Base-by-base conservation (phyloP, 2,797 vertebrate species). In the Oryzias sinensis region DNA sequence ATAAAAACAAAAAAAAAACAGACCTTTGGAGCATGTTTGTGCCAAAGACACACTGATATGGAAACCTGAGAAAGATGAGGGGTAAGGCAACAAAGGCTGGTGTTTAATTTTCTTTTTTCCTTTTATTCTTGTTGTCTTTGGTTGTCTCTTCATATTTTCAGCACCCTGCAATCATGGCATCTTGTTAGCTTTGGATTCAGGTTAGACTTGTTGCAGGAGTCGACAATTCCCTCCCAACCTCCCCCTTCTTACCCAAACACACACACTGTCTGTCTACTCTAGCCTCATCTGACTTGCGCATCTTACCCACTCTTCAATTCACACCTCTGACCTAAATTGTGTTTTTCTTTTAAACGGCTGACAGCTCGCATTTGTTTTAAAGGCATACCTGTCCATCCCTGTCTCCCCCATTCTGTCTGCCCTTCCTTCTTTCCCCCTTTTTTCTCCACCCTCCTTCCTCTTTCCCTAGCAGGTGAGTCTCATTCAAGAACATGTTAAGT, bases 141-240 rank as follows among this genome's bases (percentile, higher is more conserved):
- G 82, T 80, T 74, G 82, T 80, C 85, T 74, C 86, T 86, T 90
- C 87, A 87, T 90, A 89, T 91, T 88, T 92, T 90, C 89, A 91
- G 88, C 88, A 77, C 83, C 87, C 85, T 80, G 87, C 88, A 92
- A 92, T 92, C 88, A 89, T 43, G 4, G 58, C 77, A 85, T 85
- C 82, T 89, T 92, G 90, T 90, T 91, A 85, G 89, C 83, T 84
- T 86, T 88, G 58, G 72, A 84, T 90, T 89, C 92, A 90, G 90
- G 92, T 92, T 87, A 81, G 72, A 92, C 92, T 89, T 78, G 91
- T 91, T 91, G 88, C 77, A 53, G 76, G 72, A 77, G 82, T 65
- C 50, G 52, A 78, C 79, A 62, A 62, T 69, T 72, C 79, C 68
- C 71, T 67, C 71, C 68, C 62, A 62, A 64, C 57, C 61, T 42